These are phyloP conservation scores for Peromyscus nudipes DNA, from an alignment of 2,797 vertebrate genomes.

Conservation along the genomic window DNA sequence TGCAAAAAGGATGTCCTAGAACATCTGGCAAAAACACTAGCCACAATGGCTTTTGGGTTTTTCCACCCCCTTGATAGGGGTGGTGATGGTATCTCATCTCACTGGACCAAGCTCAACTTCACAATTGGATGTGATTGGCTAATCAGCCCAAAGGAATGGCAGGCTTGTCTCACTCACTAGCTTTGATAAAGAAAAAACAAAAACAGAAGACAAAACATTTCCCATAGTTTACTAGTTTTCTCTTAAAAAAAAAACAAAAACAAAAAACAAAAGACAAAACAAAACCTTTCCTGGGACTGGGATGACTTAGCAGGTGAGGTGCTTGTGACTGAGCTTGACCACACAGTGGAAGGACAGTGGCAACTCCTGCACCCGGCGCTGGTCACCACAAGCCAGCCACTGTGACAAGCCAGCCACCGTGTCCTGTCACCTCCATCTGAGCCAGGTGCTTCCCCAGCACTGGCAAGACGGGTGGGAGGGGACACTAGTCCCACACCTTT, in stretches of 20 bases:
- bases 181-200: background rate
- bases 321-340: background rate
- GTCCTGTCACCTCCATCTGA: rapidly evolving
- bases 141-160: background rate
- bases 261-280: background rate
- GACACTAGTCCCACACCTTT: background rate
- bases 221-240: background rate
- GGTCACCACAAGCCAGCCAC: background rate
- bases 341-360: too few relatives aligned
- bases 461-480: background rate
- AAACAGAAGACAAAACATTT: background rate
- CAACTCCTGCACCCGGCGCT: too few relatives aligned
- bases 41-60: background rate
- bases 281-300: background rate
- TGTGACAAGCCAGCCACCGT: background rate
- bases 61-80: background rate
- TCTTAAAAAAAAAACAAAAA: background rate
- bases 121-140: background rate
- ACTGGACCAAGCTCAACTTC: too few relatives aligned
- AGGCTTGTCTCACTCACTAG: background rate
- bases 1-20: background rate
- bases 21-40: too few relatives aligned
- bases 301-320: too few relatives aligned
- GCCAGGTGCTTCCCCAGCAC: rapidly evolving
- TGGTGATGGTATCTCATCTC: background rate